phyloP scores from a whole-genome alignment of 2,797 vertebrate genomes.

The Clarias fuscus region DNA sequence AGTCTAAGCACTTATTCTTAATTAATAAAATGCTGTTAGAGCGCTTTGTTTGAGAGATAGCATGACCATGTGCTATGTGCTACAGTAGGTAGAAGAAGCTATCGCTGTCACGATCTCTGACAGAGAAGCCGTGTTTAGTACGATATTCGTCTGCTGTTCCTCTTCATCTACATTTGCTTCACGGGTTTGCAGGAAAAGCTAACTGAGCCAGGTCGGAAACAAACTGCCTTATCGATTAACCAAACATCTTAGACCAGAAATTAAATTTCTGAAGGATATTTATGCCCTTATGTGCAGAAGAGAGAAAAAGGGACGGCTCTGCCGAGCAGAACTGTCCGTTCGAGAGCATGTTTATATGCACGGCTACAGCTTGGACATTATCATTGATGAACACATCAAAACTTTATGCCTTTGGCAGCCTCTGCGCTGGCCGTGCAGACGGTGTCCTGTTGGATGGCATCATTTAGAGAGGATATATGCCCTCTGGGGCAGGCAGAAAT shows the following conservation, averaged over 20 bases:
- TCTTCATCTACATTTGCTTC: neutral
- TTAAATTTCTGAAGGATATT: conserved; percentile 4
- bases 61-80: neutral
- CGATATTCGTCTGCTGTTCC: neutral
- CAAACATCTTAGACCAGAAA: neutral
- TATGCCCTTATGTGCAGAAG: neutral
- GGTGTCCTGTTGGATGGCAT: conserved; percentile 34
- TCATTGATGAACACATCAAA: conserved; percentile 49
- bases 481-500: conserved; percentile 25
- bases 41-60: neutral
- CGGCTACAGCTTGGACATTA: conserved; percentile 35
- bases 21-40: conserved; percentile 10
- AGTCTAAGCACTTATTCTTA: conserved; percentile 8
- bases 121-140: conserved; percentile 5
- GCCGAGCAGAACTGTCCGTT: conserved; percentile 6
- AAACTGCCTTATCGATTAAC: conserved; percentile 15
- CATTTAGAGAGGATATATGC: conserved; percentile 39
- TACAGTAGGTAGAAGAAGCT: neutral
- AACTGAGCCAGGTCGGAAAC: conserved; percentile 12
- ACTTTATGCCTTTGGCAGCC: conserved; percentile 32
- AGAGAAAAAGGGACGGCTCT: neutral
- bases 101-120: neutral
- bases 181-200: conserved; percentile 20
- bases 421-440: conserved; percentile 11
- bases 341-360: conserved; percentile 31